Percentiles rank a stretch among this genome's conserved stretches.
Conservation (phyloP, 1,140 invertebrate species). For the Centruroides sculpturatus region DNA sequence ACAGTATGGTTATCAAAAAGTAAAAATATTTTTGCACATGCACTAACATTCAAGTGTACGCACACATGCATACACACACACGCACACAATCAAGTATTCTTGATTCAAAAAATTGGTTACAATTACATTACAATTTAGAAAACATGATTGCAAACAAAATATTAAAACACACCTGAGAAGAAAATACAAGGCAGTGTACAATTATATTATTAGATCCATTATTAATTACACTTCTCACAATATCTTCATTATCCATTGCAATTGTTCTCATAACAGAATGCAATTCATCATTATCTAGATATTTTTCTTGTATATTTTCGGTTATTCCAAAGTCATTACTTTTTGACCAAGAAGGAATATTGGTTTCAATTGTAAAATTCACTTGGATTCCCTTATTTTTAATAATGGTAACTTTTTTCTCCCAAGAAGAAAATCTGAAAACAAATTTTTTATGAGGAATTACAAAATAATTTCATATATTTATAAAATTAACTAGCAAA, state of each 20-base stretch:
- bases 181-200: slow-evolving; percentile 8
- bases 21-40: no score
- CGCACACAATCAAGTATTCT: no score
- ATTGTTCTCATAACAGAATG: slow-evolving; percentile 44
- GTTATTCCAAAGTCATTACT: slow-evolving; percentile 51
- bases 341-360: slow-evolving; percentile 59
- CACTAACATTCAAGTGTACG: no score
- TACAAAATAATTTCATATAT: no score
- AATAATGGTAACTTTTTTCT: slow-evolving; percentile 47
- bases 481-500: no score
- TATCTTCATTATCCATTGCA: slow-evolving; percentile 42
- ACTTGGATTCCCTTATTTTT: slow-evolving; percentile 40
- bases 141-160: no score
- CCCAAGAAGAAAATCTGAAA: slow-evolving; percentile 45
- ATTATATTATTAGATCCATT: slow-evolving; percentile 3
- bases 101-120: no score
- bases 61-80: no score
- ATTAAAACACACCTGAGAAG: neutral
- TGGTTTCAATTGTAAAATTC: slow-evolving; percentile 66
- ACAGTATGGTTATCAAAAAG: no score
- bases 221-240: slow-evolving; percentile 29
- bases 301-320: slow-evolving; percentile 36
- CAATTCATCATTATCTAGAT: slow-evolving; percentile 48
- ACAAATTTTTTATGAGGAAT: no score
- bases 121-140: no score